Evolutionary conservation across 2,797 vertebrate genomes (phyloP).

Genomic region (Telmatherina bonti): DNA sequence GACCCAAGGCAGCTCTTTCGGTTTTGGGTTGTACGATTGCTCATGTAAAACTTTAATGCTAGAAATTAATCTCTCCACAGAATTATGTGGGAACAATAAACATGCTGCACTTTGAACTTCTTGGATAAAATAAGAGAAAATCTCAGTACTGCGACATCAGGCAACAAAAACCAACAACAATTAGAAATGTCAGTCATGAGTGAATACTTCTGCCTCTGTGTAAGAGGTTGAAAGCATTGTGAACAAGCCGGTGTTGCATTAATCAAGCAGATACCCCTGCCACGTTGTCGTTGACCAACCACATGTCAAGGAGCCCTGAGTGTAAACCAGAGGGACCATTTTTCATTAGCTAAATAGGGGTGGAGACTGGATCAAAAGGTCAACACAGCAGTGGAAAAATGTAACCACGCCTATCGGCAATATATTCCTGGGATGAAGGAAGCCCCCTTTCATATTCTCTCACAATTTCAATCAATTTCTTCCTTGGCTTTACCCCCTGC

Average conservation of each 20-base stretch:
- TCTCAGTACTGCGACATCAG: slow-evolving; percentile 7
- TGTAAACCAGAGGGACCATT: slow-evolving; percentile 6
- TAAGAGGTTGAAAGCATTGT: slow-evolving; percentile 24
- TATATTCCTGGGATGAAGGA: background rate
- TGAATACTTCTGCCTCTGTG: slow-evolving; percentile 15
- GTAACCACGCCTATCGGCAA: slow-evolving; percentile 10
- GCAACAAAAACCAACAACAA: slow-evolving; percentile 2
- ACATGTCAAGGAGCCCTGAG: slow-evolving; percentile 13
- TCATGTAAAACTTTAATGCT: slow-evolving; percentile 30
- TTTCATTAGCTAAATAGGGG: slow-evolving; percentile 20
- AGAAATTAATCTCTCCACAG: slow-evolving; percentile 26
- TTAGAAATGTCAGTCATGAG: slow-evolving; percentile 24
- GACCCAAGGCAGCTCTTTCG: slow-evolving; percentile 22
- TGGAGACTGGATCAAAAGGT: slow-evolving; percentile 1
- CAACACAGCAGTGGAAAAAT: background rate
- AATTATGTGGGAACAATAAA: slow-evolving; percentile 2
- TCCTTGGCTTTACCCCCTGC: background rate
- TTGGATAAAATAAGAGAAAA: background rate
- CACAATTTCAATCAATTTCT: slow-evolving; percentile 15
- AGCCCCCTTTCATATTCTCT: slow-evolving; percentile 1
- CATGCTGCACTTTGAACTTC: slow-evolving; percentile 3
- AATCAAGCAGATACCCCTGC: slow-evolving; percentile 48
- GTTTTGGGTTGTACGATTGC: slow-evolving; percentile 25
- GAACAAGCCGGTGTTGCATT: slow-evolving; percentile 24
- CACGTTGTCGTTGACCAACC: slow-evolving; percentile 45